phyloP scores from a whole-genome alignment of 2,113 vertebrate genomes.

The Grantiella picta region DNA sequence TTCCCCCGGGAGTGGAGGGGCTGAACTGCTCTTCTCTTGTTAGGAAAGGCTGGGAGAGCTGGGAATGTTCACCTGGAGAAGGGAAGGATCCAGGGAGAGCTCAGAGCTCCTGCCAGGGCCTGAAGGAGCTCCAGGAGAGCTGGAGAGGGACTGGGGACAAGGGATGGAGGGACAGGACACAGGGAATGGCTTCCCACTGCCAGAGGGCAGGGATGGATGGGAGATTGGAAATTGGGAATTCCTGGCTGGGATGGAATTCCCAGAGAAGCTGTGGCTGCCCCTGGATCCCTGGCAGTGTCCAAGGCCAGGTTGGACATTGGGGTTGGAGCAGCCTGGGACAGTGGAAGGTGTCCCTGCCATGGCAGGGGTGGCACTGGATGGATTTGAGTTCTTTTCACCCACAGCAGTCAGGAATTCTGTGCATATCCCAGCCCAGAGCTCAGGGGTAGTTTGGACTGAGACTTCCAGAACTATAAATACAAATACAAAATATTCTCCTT shows the following conservation, averaged over 20 bases:
- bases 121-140: background rate
- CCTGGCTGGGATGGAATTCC: background rate
- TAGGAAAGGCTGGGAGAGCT: background rate
- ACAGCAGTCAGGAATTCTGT: background rate
- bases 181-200: no score
- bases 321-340: background rate
- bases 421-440: background rate
- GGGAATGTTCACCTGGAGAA: background rate
- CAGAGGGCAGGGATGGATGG: background rate
- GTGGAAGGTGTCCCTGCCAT: background rate
- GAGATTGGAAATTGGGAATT: background rate
- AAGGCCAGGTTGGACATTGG: background rate
- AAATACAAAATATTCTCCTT: background rate
- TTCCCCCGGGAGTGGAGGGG: background rate
- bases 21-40: background rate
- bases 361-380: background rate
- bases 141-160: no score
- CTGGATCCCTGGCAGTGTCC: background rate
- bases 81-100: background rate
- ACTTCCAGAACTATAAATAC: background rate
- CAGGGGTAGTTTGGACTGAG: background rate
- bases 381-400: background rate
- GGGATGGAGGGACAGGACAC: no score
- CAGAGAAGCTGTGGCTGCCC: background rate
- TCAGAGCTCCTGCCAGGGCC: background rate